A percentile compares a stretch with the other conserved stretches of the same genome.
phyloP scores from a whole-genome alignment of 2,113 vertebrate species.

The Coracopsis vasa region DNA sequence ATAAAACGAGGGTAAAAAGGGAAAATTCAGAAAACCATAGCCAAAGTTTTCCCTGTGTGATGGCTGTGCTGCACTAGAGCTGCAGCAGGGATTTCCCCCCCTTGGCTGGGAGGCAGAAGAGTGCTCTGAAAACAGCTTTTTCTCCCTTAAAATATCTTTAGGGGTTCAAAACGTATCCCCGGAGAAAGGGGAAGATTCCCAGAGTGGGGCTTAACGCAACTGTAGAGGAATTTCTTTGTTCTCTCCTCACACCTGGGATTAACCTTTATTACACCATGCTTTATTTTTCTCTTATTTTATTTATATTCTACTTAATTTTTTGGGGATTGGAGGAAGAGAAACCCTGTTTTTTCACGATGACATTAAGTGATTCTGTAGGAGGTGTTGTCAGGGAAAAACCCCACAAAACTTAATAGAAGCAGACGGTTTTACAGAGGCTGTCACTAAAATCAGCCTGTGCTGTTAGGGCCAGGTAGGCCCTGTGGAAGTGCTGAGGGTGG shows the following conservation, averaged over 20 bases:
- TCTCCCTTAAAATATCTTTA: background rate
- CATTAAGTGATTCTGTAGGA: accelerated
- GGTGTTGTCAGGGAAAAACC: too few relatives aligned
- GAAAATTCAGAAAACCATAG: background rate
- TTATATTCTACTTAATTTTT: too few relatives aligned
- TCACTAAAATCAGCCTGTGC: accelerated
- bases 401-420: background rate
- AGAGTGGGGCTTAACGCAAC: accelerated
- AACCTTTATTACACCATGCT: background rate
- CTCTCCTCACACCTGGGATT: background rate
- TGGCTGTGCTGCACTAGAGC: background rate
- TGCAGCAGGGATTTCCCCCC: background rate
- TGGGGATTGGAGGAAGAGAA: accelerated
- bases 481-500: accelerated
- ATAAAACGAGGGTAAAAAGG: background rate
- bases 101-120: background rate
- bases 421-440: accelerated
- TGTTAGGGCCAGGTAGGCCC: background rate
- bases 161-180: accelerated
- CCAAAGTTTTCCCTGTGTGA: background rate
- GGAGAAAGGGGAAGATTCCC: background rate
- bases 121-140: background rate
- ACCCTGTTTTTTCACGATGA: accelerated
- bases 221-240: background rate
- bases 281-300: accelerated